Conservation (phyloP, 2,797 vertebrate genomes). For the Mormyrops boulengeri region DNA sequence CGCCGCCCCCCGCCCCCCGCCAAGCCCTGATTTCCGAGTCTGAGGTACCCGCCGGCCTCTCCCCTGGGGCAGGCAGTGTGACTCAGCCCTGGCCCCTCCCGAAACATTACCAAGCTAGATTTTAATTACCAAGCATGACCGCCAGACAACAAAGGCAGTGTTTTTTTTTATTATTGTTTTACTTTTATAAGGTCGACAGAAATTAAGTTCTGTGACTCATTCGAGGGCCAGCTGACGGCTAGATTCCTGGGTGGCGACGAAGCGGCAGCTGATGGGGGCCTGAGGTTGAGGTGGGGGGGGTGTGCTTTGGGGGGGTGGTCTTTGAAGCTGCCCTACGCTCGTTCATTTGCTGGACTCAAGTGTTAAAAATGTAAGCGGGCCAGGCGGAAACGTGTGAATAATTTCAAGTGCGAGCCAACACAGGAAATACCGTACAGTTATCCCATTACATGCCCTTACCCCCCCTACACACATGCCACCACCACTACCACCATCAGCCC, state of each 20-base stretch:
- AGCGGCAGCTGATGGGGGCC: neutral
- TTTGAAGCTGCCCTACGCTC: neutral
- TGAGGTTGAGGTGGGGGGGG: neutral
- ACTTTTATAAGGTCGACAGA: neutral
- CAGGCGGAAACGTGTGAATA: neutral
- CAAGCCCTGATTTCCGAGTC: neutral
- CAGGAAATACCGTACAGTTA: neutral
- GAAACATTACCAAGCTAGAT: slow-evolving; percentile 13
- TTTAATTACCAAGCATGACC: neutral
- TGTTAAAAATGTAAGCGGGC: neutral
- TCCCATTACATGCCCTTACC: neutral
- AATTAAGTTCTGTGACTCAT: slow-evolving; percentile 18
- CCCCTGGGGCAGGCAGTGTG: neutral
- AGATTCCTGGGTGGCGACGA: neutral
- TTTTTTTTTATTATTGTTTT: neutral
- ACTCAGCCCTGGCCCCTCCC: neutral
- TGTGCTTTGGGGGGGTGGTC: neutral
- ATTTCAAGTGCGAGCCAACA: neutral
- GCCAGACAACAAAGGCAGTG: slow-evolving; percentile 8
- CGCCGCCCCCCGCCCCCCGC: neutral
- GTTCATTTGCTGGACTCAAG: neutral
- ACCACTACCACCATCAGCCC: neutral
- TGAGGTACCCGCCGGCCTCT: too few relatives aligned
- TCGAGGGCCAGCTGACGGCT: neutral
- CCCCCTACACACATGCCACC: neutral